A percentile compares a stretch with the other conserved stretches of the same genome.
Evolutionary conservation across 2,888 invertebrate genomes (phyloP).

Genomic region (Unio delphinus): DNA sequence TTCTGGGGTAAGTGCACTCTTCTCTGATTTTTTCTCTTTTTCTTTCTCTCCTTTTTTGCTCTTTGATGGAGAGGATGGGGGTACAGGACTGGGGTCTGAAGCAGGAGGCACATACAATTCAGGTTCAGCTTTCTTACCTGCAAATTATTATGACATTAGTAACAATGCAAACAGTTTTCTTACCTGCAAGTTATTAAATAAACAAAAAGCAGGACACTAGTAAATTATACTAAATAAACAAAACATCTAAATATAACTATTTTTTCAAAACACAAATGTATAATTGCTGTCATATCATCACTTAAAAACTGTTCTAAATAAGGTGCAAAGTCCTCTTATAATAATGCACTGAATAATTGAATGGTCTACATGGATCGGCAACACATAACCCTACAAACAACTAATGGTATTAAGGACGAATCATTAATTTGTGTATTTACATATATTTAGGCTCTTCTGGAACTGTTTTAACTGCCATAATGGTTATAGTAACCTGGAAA

Average conservation of each 20-base stretch:
- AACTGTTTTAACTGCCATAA: no score
- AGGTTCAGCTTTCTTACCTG: constrained; percentile 64
- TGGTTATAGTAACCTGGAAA: no score
- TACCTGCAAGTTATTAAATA: constrained; percentile 38
- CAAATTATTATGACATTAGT: neutral
- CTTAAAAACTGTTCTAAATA: no score
- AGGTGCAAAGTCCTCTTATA: no score
- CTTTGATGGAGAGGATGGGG: constrained; percentile 51
- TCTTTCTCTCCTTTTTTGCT: constrained; percentile 51
- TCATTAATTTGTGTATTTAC: no score
- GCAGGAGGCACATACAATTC: constrained; percentile 51
- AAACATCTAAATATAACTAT: neutral
- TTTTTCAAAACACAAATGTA: no score
- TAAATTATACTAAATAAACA: neutral
- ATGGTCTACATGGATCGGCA: no score
- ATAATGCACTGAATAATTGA: no score
- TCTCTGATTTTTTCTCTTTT: constrained; percentile 20
- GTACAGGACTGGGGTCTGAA: constrained; percentile 41
- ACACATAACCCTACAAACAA: no score
- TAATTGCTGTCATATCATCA: no score
- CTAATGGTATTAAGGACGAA: no score
- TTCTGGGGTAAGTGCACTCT: constrained; percentile 52
- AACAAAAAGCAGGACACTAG: constrained; percentile 16
- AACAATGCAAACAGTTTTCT: constrained; percentile 44
- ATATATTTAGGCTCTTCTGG: no score